These are phyloP conservation scores for Drosophila triauraria DNA, from an alignment of 1,140 invertebrate species.

Conservation along the genomic window DNA sequence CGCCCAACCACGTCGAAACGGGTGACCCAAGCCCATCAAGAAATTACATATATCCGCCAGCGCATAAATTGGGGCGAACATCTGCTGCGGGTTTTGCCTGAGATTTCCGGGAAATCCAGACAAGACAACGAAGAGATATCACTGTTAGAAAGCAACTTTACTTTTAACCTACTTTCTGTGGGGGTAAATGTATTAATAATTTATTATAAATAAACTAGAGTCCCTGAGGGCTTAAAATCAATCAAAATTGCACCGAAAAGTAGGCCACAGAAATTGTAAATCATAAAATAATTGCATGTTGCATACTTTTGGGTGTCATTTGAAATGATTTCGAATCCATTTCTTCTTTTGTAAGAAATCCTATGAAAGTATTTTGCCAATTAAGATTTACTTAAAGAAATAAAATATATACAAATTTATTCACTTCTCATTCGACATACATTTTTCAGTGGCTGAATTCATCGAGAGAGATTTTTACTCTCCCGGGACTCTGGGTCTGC, in stretches of 20 bases:
- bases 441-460: background rate
- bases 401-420: no score
- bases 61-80: slow-evolving; percentile 33
- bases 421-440: background rate
- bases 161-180: no score
- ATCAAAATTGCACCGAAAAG: no score
- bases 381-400: no score
- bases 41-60: slow-evolving; percentile 29
- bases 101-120: slow-evolving; percentile 8
- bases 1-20: background rate
- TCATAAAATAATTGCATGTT: no score
- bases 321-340: background rate
- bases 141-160: background rate
- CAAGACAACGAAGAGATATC: background rate
- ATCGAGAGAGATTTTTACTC: background rate
- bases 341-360: background rate
- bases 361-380: no score
- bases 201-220: no score
- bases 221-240: no score
- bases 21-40: slow-evolving; percentile 11
- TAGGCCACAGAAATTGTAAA: no score
- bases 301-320: no score
- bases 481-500: background rate
- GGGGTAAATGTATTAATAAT: no score
- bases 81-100: background rate